Evolutionary conservation across 37 sponge, comb jelly and placozoan genomes (phyloP).

Genomic region (Lycopodina hypogea): DNA sequence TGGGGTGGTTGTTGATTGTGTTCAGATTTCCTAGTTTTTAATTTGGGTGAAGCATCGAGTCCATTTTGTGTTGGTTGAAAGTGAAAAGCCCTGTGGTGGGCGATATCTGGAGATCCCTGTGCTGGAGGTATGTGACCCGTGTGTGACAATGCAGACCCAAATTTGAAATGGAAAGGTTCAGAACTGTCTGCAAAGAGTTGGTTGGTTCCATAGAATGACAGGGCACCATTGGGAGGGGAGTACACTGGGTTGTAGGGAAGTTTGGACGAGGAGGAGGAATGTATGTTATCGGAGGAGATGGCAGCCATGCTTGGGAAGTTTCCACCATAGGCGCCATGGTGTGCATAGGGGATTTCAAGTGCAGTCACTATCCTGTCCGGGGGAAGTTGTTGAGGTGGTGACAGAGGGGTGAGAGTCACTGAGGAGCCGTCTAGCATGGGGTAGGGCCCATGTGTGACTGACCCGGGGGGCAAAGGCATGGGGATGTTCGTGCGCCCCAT

Average conservation of each 20-base stretch:
- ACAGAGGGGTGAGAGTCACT: conserved; percentile 54
- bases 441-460: conserved; percentile 4
- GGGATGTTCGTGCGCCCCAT: conserved; percentile 35
- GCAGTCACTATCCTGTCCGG: conserved; percentile 9
- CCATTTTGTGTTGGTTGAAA: conserved; percentile 21
- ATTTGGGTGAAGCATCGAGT: not conserved
- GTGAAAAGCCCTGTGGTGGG: conserved; percentile 8
- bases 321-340: not conserved
- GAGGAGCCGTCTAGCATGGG: conserved; percentile 29
- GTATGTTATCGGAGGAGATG: not conserved
- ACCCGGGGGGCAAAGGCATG: conserved; percentile 42
- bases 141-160: conserved; percentile 3
- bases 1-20: not conserved
- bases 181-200: conserved; percentile 32
- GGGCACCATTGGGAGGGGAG: conserved; percentile 24
- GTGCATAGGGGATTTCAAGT: conserved; percentile 34
- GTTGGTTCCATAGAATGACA: conserved; percentile 49
- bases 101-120: not conserved
- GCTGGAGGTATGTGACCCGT: not conserved
- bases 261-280: not conserved
- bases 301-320: not conserved
- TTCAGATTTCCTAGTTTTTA: not conserved
- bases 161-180: conserved; percentile 47
- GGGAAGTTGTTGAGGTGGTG: conserved; percentile 20
- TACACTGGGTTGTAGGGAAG: conserved; percentile 2